These are phyloP conservation scores for Achlya flavicornis DNA, from an alignment of 2,888 invertebrate species.

Conservation along the genomic window DNA sequence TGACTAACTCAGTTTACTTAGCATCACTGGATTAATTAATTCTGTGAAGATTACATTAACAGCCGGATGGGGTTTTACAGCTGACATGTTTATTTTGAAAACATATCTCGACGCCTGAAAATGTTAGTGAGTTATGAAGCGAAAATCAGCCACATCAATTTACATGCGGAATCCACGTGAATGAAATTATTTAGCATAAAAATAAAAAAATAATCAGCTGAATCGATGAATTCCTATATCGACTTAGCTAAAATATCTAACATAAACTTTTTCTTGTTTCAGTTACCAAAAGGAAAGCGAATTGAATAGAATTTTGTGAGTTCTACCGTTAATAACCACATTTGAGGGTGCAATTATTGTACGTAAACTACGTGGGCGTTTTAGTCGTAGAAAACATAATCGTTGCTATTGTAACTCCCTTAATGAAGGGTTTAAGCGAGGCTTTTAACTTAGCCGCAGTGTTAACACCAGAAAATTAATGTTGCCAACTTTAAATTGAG, in stretches of 20 bases:
- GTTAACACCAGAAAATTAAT: slow-evolving; percentile 28
- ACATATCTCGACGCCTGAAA: slow-evolving; percentile 41
- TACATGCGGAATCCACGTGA: not conserved
- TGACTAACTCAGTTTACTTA: slow-evolving; percentile 9
- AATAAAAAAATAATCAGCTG: no score
- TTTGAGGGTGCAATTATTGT: not conserved
- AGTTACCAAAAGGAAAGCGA: no score
- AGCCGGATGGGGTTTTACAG: slow-evolving; percentile 43
- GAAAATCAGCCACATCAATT: slow-evolving; percentile 7
- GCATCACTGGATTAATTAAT: slow-evolving; percentile 35
- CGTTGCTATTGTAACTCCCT: slow-evolving; percentile 24
- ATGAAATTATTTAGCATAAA: not conserved
- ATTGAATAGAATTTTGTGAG: not conserved
- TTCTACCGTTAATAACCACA: not conserved
- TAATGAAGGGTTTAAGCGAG: slow-evolving; percentile 31
- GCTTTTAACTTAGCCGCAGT: slow-evolving; percentile 37
- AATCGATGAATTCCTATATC: no score
- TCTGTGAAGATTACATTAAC: slow-evolving; percentile 35
- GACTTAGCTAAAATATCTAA: no score
- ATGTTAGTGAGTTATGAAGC: slow-evolving; percentile 21
- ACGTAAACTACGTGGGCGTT: slow-evolving; percentile 2
- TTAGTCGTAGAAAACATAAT: slow-evolving; percentile 25
- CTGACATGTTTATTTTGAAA: slow-evolving; percentile 46
- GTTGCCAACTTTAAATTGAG: slow-evolving; percentile 34
- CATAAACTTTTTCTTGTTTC: no score